Conservation (phyloP, 1,140 invertebrate genomes). For the Drosophila yakuba region DNA sequence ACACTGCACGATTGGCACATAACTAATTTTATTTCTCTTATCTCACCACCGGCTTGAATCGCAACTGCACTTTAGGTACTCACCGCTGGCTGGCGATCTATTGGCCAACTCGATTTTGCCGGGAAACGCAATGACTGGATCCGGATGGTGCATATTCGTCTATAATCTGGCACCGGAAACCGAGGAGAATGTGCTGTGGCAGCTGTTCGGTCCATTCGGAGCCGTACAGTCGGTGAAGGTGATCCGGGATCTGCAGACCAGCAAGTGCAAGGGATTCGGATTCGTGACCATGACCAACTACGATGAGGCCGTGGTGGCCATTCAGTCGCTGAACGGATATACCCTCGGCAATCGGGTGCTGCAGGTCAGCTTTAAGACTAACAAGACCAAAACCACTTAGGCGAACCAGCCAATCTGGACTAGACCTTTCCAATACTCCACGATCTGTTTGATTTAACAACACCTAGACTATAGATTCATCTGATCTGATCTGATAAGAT, state of each 20-base stretch:
- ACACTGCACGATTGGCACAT: neutral
- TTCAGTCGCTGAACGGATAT: slow-evolving; percentile 95
- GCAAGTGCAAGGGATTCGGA: slow-evolving; percentile 97
- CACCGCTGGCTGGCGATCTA: slow-evolving; percentile 90
- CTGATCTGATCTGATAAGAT: slow-evolving; percentile 31
- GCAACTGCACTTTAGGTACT: slow-evolving; percentile 83
- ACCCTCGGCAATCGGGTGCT: slow-evolving; percentile 94
- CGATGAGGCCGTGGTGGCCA: slow-evolving; percentile 95
- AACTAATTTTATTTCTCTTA: slow-evolving; percentile 2
- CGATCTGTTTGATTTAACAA: slow-evolving; percentile 49
- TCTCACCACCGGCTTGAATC: neutral
- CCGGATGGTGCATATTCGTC: slow-evolving; percentile 96
- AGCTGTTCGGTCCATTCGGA: slow-evolving; percentile 96
- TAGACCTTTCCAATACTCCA: slow-evolving; percentile 45
- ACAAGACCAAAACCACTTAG: slow-evolving; percentile 88
- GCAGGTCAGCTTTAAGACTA: slow-evolving; percentile 96
- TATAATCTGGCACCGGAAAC: slow-evolving; percentile 96
- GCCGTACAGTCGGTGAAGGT: slow-evolving; percentile 96
- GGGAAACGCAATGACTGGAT: slow-evolving; percentile 90
- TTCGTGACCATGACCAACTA: slow-evolving; percentile 98
- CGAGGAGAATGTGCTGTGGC: slow-evolving; percentile 96
- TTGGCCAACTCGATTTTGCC: slow-evolving; percentile 89
- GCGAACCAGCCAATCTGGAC: slow-evolving; percentile 15
- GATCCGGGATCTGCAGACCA: slow-evolving; percentile 94
- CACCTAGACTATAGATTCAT: slow-evolving; percentile 16